A percentile compares a stretch with the other conserved stretches of the same genome.
Evolutionary conservation across 2,888 invertebrate species (phyloP).

Genomic region (Scelioninae gen. 1): DNA sequence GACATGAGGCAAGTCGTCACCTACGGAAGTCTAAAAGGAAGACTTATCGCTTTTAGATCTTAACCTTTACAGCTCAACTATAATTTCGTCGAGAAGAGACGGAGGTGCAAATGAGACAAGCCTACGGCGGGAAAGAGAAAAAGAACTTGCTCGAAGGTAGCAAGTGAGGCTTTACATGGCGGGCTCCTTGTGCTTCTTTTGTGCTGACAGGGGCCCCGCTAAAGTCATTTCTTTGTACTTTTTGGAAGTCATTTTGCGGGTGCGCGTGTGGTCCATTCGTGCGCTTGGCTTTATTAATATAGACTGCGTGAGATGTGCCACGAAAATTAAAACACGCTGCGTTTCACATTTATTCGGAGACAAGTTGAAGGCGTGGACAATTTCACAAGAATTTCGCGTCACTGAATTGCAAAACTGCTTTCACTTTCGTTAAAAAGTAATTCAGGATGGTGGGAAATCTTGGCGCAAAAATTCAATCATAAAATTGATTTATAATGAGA

Average conservation of each 20-base stretch:
- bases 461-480: too few relatives aligned
- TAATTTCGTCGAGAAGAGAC: slow-evolving; percentile 46
- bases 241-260: slow-evolving; percentile 68
- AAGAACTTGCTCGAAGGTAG: slow-evolving; percentile 55
- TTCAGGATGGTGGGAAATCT: slow-evolving; percentile 15
- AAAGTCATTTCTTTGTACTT: slow-evolving; percentile 65
- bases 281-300: slow-evolving; percentile 68
- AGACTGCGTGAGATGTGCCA: slow-evolving; percentile 70
- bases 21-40: slow-evolving; percentile 61
- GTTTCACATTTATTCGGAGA: slow-evolving; percentile 60
- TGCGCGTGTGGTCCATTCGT: slow-evolving; percentile 69
- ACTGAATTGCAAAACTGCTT: slow-evolving; percentile 52
- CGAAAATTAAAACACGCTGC: slow-evolving; percentile 69
- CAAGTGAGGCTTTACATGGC: slow-evolving; percentile 62
- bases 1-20: slow-evolving; percentile 57
- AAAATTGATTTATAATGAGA: too few relatives aligned
- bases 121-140: slow-evolving; percentile 30
- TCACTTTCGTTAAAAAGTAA: slow-evolving; percentile 51
- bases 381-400: slow-evolving; percentile 59
- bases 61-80: slow-evolving; percentile 64
- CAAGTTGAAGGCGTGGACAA: slow-evolving; percentile 61
- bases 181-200: slow-evolving; percentile 66
- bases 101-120: slow-evolving; percentile 69
- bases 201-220: slow-evolving; percentile 64
- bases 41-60: slow-evolving; percentile 66